Evolutionary conservation across 2,888 invertebrate species (phyloP).

Genomic region (Hoplodrina ambigua): DNA sequence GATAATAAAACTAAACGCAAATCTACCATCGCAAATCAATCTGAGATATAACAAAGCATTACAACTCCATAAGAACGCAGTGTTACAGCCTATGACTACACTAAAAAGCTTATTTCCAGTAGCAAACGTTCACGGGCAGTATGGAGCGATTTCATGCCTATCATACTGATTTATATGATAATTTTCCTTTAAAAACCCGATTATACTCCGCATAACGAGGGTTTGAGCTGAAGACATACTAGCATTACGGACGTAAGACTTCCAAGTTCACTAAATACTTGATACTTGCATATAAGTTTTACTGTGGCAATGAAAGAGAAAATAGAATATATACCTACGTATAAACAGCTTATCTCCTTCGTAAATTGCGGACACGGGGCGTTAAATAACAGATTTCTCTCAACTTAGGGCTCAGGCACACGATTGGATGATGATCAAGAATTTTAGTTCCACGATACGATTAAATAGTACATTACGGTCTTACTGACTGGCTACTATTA

Average conservation of each 20-base stretch:
- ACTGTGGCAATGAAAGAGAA: constrained; percentile 52
- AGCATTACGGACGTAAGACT: constrained; percentile 16
- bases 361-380: constrained; percentile 52
- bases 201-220: constrained; percentile 1
- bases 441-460: not conserved
- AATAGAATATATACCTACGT: constrained; percentile 43
- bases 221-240: constrained; percentile 8
- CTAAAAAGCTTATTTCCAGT: not conserved
- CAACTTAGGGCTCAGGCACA: constrained; percentile 38
- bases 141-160: not conserved
- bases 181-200: constrained; percentile 5
- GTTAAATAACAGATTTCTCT: constrained; percentile 60
- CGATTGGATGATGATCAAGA: constrained; percentile 8
- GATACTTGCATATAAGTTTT: constrained; percentile 24
- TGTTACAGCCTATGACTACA: not conserved
- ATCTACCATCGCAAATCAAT: not conserved
- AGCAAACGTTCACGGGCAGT: not conserved
- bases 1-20: not conserved
- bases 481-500: no score
- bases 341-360: constrained; percentile 52
- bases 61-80: not conserved
- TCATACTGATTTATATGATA: not conserved
- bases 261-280: constrained; percentile 27
- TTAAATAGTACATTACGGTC: not conserved
- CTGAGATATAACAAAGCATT: not conserved